These are phyloP conservation scores for Sphaerophoria taeniata DNA, from an alignment of 2,888 invertebrate species.

Conservation along the genomic window DNA sequence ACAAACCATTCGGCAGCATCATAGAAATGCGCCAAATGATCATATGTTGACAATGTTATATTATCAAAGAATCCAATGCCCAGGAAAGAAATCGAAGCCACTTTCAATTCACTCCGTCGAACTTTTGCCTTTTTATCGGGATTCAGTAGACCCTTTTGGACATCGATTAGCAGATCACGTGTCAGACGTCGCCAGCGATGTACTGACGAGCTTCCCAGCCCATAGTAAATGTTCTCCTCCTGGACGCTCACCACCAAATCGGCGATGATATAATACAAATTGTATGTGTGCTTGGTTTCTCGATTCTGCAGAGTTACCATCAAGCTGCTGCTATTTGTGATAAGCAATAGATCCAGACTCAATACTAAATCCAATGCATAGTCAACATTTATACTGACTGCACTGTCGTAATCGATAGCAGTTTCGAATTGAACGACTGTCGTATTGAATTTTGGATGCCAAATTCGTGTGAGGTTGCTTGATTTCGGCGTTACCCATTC, in stretches of 20 bases:
- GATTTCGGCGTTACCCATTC: constrained; percentile 90
- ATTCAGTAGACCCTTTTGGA: constrained; percentile 94
- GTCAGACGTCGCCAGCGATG: constrained; percentile 91
- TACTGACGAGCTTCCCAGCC: constrained; percentile 86
- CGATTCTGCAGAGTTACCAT: constrained; percentile 90
- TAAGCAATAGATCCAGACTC: constrained; percentile 88
- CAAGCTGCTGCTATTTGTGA: constrained; percentile 90
- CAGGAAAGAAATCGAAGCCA: constrained; percentile 86
- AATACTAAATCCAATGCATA: constrained; percentile 90
- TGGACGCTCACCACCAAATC: constrained; percentile 89
- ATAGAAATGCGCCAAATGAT: constrained; percentile 95
- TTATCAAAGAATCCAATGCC: constrained; percentile 91
- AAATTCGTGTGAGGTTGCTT: constrained; percentile 86
- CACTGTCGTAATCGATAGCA: constrained; percentile 87
- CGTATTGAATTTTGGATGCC: constrained; percentile 85
- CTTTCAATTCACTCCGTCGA: constrained; percentile 83
- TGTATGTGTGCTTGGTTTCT: constrained; percentile 90
- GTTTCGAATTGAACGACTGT: constrained; percentile 89
- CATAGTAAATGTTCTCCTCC: constrained; percentile 93
- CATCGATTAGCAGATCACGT: constrained; percentile 94
- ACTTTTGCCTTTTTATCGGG: constrained; percentile 79
- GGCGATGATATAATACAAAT: constrained; percentile 92
- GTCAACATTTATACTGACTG: constrained; percentile 87
- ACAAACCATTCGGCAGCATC: constrained; percentile 97
- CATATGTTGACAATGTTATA: constrained; percentile 90